Percentiles rank a stretch among this genome's conserved stretches.
Evolutionary conservation across 1,140 invertebrate species (phyloP).

Genomic region (Pinna nobilis): DNA sequence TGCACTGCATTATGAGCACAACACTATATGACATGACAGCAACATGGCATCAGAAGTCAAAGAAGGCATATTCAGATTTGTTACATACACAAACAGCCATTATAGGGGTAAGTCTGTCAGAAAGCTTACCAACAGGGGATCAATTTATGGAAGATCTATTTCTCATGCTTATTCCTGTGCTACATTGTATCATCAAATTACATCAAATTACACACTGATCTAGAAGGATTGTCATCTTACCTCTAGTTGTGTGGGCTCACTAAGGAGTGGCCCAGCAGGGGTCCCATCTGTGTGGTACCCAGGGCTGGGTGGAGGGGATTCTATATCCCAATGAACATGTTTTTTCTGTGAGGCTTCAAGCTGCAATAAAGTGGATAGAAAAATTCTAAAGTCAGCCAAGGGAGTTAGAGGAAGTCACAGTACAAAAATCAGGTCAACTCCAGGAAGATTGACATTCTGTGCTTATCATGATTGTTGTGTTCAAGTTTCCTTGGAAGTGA

Average conservation of each 20-base stretch:
- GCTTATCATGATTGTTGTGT: too few relatives aligned
- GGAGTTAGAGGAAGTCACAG: not conserved
- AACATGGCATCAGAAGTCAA: too few relatives aligned
- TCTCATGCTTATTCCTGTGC: too few relatives aligned
- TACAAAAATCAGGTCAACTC: not conserved
- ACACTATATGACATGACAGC: too few relatives aligned
- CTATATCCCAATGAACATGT: conserved; percentile 27
- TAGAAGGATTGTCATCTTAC: conserved; percentile 27
- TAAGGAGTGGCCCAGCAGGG: conserved; percentile 51
- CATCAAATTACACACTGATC: not conserved
- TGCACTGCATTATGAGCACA: too few relatives aligned
- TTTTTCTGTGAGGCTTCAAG: conserved; percentile 12
- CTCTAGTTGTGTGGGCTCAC: conserved; percentile 68
- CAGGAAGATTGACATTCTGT: not conserved
- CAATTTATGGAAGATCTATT: too few relatives aligned
- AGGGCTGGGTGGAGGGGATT: conserved; percentile 52
- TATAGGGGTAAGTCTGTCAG: too few relatives aligned
- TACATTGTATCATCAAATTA: not conserved
- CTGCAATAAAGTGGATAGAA: not conserved
- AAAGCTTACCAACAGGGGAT: too few relatives aligned
- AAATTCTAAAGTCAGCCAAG: not conserved
- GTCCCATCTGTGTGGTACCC: conserved; percentile 48
- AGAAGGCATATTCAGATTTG: too few relatives aligned
- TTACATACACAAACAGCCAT: too few relatives aligned
- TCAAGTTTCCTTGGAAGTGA: too few relatives aligned